Percentiles rank a stretch among this genome's conserved stretches.
Conservation (phyloP, 2,888 invertebrate species). For the Synergus japonicus region DNA sequence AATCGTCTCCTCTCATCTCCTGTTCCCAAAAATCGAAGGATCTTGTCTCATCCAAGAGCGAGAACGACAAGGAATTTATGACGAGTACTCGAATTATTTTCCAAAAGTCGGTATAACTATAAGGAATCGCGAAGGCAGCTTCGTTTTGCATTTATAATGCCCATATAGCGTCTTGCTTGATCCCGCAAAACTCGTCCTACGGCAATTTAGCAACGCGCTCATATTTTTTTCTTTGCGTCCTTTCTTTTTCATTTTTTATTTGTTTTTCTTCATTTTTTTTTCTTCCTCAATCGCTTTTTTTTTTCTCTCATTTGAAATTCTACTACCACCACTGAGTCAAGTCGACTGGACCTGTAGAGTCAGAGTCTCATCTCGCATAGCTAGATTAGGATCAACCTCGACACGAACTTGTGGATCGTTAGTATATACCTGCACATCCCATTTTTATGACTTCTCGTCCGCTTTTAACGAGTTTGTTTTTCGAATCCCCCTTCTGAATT, state of each 20-base stretch:
- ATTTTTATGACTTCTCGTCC: slow-evolving; percentile 56
- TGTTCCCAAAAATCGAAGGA: slow-evolving; percentile 14
- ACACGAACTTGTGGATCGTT: slow-evolving; percentile 56
- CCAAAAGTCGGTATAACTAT: slow-evolving; percentile 26
- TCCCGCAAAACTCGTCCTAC: slow-evolving; percentile 39
- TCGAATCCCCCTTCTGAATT: slow-evolving; percentile 48
- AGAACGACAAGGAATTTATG: slow-evolving; percentile 35
- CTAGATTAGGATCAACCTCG: slow-evolving; percentile 42
- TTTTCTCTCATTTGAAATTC: slow-evolving; percentile 46
- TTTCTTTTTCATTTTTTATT: slow-evolving; percentile 15
- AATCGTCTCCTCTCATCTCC: slow-evolving; percentile 13
- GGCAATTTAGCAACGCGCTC: slow-evolving; percentile 29
- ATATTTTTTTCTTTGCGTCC: slow-evolving; percentile 30
- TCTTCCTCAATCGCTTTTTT: slow-evolving; percentile 43
- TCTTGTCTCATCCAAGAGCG: slow-evolving; percentile 29
- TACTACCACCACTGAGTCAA: slow-evolving; percentile 35
- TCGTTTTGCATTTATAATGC: slow-evolving; percentile 41
- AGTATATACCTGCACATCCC: slow-evolving; percentile 51
- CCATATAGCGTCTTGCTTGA: slow-evolving; percentile 40
- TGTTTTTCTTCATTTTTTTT: background rate
- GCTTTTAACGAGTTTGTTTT: slow-evolving; percentile 57
- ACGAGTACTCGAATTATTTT: slow-evolving; percentile 39
- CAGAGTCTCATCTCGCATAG: slow-evolving; percentile 39
- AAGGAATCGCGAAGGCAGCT: slow-evolving; percentile 30
- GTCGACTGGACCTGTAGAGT: slow-evolving; percentile 5